Evolutionary conservation across 2,113 vertebrate genomes (phyloP).

Genomic region (Seriola rivoliana): DNA sequence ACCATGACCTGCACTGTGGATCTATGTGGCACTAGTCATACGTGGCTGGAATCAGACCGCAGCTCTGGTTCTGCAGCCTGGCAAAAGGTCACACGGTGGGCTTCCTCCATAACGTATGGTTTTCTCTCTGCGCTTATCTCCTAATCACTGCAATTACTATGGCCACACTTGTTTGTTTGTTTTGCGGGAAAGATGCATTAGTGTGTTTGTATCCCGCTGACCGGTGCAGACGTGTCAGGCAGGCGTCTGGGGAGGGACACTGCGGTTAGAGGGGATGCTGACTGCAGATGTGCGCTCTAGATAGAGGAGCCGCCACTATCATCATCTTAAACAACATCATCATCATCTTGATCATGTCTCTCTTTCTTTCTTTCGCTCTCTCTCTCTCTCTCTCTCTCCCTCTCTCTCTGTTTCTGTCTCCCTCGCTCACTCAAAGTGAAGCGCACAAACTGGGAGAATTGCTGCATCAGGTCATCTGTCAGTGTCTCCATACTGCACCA

Average conservation of each 20-base stretch:
- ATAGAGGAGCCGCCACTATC: slow-evolving; percentile 20
- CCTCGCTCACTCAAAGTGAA: slow-evolving; percentile 30
- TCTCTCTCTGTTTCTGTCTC: slow-evolving; percentile 25
- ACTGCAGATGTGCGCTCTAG: slow-evolving; percentile 61
- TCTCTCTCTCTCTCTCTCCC: slow-evolving; percentile 7
- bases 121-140: slow-evolving; percentile 70
- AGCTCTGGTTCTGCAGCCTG: slow-evolving; percentile 31
- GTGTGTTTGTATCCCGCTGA: slow-evolving; percentile 76
- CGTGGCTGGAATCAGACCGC: slow-evolving; percentile 56
- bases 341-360: slow-evolving; percentile 31
- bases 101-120: slow-evolving; percentile 44
- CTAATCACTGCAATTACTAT: slow-evolving; percentile 82
- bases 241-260: slow-evolving; percentile 63
- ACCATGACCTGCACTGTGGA: slow-evolving; percentile 36
- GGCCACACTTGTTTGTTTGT: slow-evolving; percentile 78
- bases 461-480: slow-evolving; percentile 58
- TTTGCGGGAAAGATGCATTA: slow-evolving; percentile 75
- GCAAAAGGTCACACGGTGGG: slow-evolving; percentile 71
- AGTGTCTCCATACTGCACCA: slow-evolving; percentile 53
- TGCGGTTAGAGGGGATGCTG: slow-evolving; percentile 61
- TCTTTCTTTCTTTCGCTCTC: neutral
- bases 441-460: slow-evolving; percentile 30
- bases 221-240: slow-evolving; percentile 62
- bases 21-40: slow-evolving; percentile 48
- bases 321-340: slow-evolving; percentile 27